Percentiles rank a stretch among this genome's conserved stretches.
phyloP scores from a whole-genome alignment of 2,888 invertebrate species.

The Idaea biselata region DNA sequence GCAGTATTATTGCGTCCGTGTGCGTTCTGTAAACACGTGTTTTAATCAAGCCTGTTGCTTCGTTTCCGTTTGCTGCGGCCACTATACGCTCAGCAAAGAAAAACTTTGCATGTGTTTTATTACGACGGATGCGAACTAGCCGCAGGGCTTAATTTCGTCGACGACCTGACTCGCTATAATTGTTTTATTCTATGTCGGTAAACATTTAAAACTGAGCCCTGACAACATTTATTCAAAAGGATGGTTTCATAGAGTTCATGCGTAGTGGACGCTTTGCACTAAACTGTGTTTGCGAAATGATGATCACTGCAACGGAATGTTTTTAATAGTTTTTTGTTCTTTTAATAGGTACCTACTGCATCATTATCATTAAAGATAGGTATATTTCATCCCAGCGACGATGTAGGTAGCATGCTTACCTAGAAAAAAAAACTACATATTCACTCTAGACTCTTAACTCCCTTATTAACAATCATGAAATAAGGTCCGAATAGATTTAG shows the following conservation, averaged over 20 bases:
- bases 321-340: neutral
- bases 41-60: slow-evolving; percentile 81
- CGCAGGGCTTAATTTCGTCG: slow-evolving; percentile 74
- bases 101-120: slow-evolving; percentile 81
- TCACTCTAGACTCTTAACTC: too few relatives aligned
- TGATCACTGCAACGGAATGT: neutral
- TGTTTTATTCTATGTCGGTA: slow-evolving; percentile 61
- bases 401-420: too few relatives aligned
- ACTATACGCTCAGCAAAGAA: slow-evolving; percentile 72
- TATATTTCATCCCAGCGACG: too few relatives aligned
- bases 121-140: slow-evolving; percentile 72
- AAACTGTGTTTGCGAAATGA: slow-evolving; percentile 8
- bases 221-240: slow-evolving; percentile 21
- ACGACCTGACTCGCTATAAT: slow-evolving; percentile 59
- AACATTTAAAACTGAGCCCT: slow-evolving; percentile 34
- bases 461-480: too few relatives aligned
- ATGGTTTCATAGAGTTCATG: slow-evolving; percentile 6
- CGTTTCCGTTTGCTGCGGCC: slow-evolving; percentile 72
- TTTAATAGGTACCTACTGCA: too few relatives aligned
- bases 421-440: too few relatives aligned
- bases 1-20: slow-evolving; percentile 65
- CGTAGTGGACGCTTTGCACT: neutral
- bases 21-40: slow-evolving; percentile 79
- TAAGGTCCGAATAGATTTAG: too few relatives aligned
- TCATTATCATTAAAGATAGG: too few relatives aligned